phyloP scores from a whole-genome alignment of 2,888 invertebrate species.

The Rugalucina vietnamica region DNA sequence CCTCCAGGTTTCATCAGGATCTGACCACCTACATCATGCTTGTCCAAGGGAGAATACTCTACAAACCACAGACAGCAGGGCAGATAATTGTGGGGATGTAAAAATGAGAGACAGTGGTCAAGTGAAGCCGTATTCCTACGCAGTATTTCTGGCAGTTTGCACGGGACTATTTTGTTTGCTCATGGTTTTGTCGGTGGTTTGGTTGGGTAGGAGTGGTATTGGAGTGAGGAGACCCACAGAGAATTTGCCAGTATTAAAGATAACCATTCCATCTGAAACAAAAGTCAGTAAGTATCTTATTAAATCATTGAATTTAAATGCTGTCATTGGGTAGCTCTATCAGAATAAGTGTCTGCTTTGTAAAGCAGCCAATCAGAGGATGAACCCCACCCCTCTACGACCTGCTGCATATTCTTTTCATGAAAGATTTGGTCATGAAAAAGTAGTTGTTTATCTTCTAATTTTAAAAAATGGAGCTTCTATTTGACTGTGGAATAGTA shows the following conservation, averaged over 20 bases:
- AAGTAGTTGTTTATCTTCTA: no score
- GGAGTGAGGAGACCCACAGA: neutral
- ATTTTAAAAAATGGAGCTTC: no score
- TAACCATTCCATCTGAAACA: neutral
- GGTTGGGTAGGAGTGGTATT: neutral
- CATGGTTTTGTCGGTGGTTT: neutral
- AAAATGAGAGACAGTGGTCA: neutral
- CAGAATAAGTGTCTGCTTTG: no score
- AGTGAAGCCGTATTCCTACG: neutral
- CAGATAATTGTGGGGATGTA: neutral
- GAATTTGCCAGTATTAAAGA: neutral
- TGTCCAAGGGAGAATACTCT: neutral
- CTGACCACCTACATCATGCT: neutral
- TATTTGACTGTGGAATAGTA: no score
- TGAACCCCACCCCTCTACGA: no score
- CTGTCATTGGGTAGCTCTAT: no score
- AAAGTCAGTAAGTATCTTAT: constrained; percentile 5
- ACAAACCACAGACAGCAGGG: neutral
- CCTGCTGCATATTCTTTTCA: no score
- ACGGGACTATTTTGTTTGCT: neutral
- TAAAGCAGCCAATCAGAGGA: no score
- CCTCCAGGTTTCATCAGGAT: neutral
- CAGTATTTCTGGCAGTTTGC: neutral
- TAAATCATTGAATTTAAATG: no score
- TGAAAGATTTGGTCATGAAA: no score